phyloP scores from a whole-genome alignment of 2,888 invertebrate species.

The Brachylomia viminalis region DNA sequence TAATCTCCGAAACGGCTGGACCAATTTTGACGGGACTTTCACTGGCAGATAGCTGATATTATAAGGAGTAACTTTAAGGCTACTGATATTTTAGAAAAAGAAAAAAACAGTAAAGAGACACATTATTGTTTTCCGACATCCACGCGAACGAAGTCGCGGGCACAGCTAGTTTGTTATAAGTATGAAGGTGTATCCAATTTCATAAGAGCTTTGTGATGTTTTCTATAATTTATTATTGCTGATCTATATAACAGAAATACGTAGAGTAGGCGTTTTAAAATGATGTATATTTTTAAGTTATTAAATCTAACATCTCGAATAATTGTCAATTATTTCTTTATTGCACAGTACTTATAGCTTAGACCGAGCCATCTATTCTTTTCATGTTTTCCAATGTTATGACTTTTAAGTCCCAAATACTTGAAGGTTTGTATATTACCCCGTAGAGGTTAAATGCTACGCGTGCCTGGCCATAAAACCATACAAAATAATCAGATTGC shows the following conservation, averaged over 20 bases:
- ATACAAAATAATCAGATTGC: constrained; percentile 32
- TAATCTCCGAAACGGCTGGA: no score
- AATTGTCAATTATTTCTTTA: constrained; percentile 1
- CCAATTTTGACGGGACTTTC: no score
- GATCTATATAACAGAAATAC: constrained; percentile 28
- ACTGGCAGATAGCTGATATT: no score
- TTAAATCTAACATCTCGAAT: background rate
- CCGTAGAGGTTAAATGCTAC: constrained; percentile 15
- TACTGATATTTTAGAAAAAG: no score
- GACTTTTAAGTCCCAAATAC: background rate
- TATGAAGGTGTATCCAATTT: constrained; percentile 46
- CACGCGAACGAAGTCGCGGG: no score
- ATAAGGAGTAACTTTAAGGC: no score
- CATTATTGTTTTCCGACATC: no score
- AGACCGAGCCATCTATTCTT: background rate
- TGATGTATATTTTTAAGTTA: background rate
- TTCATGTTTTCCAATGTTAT: constrained; percentile 16
- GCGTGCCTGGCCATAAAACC: constrained; percentile 31
- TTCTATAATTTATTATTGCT: constrained; percentile 27
- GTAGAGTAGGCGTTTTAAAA: background rate
- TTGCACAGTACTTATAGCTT: background rate
- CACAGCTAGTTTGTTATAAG: constrained; percentile 32
- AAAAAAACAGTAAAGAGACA: no score
- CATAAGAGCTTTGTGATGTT: constrained; percentile 49
- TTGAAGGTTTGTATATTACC: constrained; percentile 23